These are phyloP conservation scores for Calidris pugnax DNA, from an alignment of 2,113 vertebrate genomes.

Conservation along the genomic window DNA sequence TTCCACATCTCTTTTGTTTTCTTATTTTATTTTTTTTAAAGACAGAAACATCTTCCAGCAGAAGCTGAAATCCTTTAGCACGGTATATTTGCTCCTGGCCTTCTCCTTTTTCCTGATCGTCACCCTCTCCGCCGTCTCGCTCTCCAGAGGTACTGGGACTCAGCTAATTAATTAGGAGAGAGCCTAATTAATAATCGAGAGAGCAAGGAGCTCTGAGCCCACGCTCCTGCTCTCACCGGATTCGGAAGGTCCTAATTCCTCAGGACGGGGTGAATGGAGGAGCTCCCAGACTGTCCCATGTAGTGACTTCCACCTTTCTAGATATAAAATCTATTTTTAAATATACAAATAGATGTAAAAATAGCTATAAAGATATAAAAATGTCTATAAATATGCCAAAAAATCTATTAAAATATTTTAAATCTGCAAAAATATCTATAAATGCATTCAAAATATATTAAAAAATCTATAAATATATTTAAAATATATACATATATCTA, in stretches of 20 bases:
- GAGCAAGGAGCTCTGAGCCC: accelerated
- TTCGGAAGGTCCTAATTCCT: not conserved
- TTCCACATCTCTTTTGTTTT: not conserved
- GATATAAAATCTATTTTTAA: not conserved
- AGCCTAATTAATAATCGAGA: not conserved
- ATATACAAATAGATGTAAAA: not conserved
- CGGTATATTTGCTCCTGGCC: not conserved
- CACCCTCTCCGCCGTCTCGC: not conserved
- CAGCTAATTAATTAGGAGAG: no score
- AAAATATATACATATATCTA: no score
- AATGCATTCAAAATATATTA: no score
- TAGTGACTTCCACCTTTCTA: accelerated
- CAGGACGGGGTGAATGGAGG: not conserved
- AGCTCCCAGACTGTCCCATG: not conserved
- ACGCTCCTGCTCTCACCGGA: accelerated
- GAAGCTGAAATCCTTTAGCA: not conserved
- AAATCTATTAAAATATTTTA: not conserved
- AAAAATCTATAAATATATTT: no score
- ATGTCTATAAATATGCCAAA: not conserved
- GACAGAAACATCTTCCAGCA: not conserved
- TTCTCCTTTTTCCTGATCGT: not conserved
- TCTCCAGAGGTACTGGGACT: not conserved
- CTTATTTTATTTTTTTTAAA: not conserved
- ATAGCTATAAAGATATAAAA: not conserved
- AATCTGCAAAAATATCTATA: no score